Evolutionary conservation across 2,113 vertebrate genomes (phyloP), one percentile per base, ranked within the genome.

Genomic region (Perca fluviatilis): DNA sequence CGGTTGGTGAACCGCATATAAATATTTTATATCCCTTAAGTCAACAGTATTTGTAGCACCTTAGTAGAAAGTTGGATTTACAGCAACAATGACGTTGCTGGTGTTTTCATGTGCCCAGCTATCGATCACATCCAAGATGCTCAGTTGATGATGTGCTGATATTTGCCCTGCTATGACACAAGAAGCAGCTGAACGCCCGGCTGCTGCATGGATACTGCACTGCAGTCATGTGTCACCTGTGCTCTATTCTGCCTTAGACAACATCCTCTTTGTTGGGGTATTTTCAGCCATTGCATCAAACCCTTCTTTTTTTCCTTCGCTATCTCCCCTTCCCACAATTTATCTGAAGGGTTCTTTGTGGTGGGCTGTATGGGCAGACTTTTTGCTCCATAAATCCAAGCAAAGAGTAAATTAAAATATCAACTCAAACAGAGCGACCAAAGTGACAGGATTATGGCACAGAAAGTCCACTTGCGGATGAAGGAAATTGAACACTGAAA

Each of bases 341-440:
- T 75, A 69, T 68, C 64, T 67, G 21, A 53, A 62, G 67, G 58
- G 30, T 87, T 79, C 54, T 82, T 83, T 88, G 73, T 87, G 75
- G 51, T 50, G 63, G 62, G 63, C 78, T 51, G 71, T 27, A 36
- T 8, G 1, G 66, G 50, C 40, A 66, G 14, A 62, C 63, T 91
- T 84, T 23, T 69, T 79, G 88, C 74, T 83, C 82, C 83, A 68
- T 77, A 67, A 82, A 89, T 82, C 77, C 85, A 73, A 5, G 77
- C 80, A 63, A 87, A 65, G 82, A 54, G 50, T 77, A 80, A 92
- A 92, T 94, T 88, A 90, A 89, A 93, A 91, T 89, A 91, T 93
- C 86, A 88, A 67, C 79, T 91, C 80, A 86, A 91, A 90, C 89
- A 73, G 86, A 83, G 74, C 27, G 33, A 78, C 85, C 65, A 63